Base-by-base conservation (phyloP, 1,140 invertebrate genomes). In the Eciton burchellii region DNA sequence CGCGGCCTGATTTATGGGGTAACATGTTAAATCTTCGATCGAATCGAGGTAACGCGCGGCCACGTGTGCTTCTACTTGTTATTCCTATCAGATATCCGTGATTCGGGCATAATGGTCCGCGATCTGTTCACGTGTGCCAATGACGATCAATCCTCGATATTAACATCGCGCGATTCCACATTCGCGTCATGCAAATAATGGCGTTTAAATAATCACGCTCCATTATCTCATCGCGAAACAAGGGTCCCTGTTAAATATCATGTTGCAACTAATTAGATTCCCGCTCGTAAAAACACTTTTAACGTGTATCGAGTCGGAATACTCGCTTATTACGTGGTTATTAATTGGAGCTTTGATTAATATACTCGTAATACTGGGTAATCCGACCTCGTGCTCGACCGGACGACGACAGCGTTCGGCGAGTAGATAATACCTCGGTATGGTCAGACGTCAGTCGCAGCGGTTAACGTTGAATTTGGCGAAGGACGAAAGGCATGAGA, bases 11-110 rank as follows among this genome's bases (percentile, higher is more conserved):
- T 79, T 68, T 79, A 70, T 57, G 74, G 70, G 63, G 52, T 16
- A 43, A 54, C 49, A 49, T 35, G 63, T 79, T 68, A 68, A 79
- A 79, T 79, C 74, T 70, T 68, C 56, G 70, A 79, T 57, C 74
- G 63, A 79, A 56, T 79, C 21, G 49, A 26, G 74, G 56, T 79
- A 79, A 68, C 49, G 21, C 62, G 62, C 5, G 16, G 43, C 49
- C 16, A 63, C 57, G 19, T 35, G 59, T 29, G 57, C 26, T 35
- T 35, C n/a, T 49, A 45, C 59, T 68, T 68, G 49, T 79, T 68
- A 68, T 79, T 77, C 35, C 41, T 56, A 68, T 68, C 63, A 43
- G 62, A 56, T 24, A 11, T 56, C 29, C 16, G 12, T 35, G 35
- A 35, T 68, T 68, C 21, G 14, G 0, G 21, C 49, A 49, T 43